Evolutionary conservation across 2,888 invertebrate genomes (phyloP).

Genomic region (Drymonia ruficornis): DNA sequence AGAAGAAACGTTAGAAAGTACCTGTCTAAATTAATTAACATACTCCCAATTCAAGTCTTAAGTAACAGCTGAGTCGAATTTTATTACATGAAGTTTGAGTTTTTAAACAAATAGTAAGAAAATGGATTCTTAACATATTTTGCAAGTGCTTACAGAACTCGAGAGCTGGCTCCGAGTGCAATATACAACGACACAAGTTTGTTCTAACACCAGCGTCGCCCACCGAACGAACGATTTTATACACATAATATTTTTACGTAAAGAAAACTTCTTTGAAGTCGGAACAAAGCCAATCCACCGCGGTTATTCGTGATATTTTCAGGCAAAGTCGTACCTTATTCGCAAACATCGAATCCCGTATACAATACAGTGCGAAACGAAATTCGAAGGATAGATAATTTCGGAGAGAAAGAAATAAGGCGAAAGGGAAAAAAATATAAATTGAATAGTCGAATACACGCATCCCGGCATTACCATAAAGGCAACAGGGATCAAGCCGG

Average conservation of each 20-base stretch:
- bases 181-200: conserved; percentile 53
- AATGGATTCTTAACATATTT: conserved; percentile 36
- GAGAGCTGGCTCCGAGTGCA: conserved; percentile 43
- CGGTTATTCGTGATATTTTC: conserved; percentile 83
- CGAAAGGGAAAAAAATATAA: conserved; percentile 82
- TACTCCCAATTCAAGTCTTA: no score
- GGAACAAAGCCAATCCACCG: conserved; percentile 81
- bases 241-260: conserved; percentile 72
- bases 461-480: conserved; percentile 84
- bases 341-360: conserved; percentile 81
- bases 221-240: conserved; percentile 61
- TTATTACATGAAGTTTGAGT: conserved; percentile 3
- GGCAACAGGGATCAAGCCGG: conserved; percentile 83
- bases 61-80: no score
- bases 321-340: conserved; percentile 79
- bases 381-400: conserved; percentile 84
- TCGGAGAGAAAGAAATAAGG: conserved; percentile 81
- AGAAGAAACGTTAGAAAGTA: no score
- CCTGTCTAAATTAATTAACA: no score
- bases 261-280: conserved; percentile 83
- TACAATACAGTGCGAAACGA: conserved; percentile 85
- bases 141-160: conserved; percentile 48
- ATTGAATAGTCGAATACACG: conserved; percentile 85
- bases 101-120: not conserved
- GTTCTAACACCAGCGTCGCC: conserved; percentile 40